Base-by-base conservation (phyloP, 2,888 invertebrate genomes). In the Trypoxylon attenuatum region DNA sequence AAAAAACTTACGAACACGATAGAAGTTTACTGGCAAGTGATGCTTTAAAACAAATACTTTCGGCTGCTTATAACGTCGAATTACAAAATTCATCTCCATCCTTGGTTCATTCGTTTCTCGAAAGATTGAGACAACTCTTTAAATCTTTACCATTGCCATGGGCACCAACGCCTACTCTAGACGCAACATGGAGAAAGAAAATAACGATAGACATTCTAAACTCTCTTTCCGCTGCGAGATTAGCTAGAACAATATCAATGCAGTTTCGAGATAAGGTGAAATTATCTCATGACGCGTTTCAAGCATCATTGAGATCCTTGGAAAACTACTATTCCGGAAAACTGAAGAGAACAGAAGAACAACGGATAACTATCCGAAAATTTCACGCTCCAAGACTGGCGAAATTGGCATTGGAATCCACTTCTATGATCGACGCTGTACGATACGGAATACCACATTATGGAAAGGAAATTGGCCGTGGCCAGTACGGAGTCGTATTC, bases 401-500 rank as follows among this genome's bases (percentile, higher is more conserved):
- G 0, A 90, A 94, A 38, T 88, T 95, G 8, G 94, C 94, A 1
- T 88, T 96, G 21, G 96, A 96, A 83, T 94, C 94, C 67, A 94
- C 94, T 0, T 95, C 95, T 0, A 91, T 96, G 84, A 92, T 92
- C 69, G 96, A 96, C 84, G 88, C 92, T 56, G 90, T 95, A 0
- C 89, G 92, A 76, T 92, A 92, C 84, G 96, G 96, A 61, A 90
- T 90, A 67, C 93, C 93, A 0, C 90, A 91, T 67, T 88, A 91
- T 45, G 91, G 90, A 0, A 88, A 90, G 58, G 93, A 93, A 85
- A 92, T 93, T 16, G 92, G 92, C 0, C 90, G 96, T 42, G 96
- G 96, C 0, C 96, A 96, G 81, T 96, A 96, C 87, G 96, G 96
- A 2, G 95, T 96, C 33, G 96, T 96, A 45, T 96, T 94, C 87